These are phyloP conservation scores for Cordilura impudica DNA, from an alignment of 2,888 invertebrate species.

Conservation along the genomic window DNA sequence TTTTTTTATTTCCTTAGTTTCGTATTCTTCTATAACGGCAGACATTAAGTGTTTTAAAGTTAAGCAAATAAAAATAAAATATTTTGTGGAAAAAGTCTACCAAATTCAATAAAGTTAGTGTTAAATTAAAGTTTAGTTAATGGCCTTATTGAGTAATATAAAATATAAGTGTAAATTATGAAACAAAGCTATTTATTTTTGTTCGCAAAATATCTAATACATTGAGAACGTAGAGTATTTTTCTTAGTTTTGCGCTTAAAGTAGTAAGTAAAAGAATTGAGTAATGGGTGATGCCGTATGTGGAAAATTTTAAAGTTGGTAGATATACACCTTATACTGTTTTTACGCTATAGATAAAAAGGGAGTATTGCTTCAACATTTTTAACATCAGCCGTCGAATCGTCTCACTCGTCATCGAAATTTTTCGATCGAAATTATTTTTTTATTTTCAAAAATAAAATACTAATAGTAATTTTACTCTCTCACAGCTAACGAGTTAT, in stretches of 20 bases:
- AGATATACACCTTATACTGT: neutral
- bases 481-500: too few relatives aligned
- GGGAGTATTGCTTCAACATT: too few relatives aligned
- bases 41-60: neutral
- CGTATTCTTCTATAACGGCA: neutral
- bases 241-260: neutral
- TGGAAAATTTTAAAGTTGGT: neutral
- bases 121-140: neutral
- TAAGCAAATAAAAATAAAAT: neutral
- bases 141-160: neutral
- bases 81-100: neutral
- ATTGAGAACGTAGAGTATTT: neutral
- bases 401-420: too few relatives aligned
- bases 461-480: too few relatives aligned
- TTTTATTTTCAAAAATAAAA: too few relatives aligned
- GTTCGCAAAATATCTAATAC: neutral
- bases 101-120: neutral
- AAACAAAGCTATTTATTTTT: neutral
- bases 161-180: neutral
- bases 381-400: too few relatives aligned
- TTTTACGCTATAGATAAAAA: neutral
- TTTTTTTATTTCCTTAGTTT: constrained; percentile 5
- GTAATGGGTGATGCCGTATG: neutral
- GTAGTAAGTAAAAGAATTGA: neutral
- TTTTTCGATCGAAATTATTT: too few relatives aligned